Evolutionary conservation across 2,888 invertebrate species (phyloP).

Genomic region (Dioctria linearis): DNA sequence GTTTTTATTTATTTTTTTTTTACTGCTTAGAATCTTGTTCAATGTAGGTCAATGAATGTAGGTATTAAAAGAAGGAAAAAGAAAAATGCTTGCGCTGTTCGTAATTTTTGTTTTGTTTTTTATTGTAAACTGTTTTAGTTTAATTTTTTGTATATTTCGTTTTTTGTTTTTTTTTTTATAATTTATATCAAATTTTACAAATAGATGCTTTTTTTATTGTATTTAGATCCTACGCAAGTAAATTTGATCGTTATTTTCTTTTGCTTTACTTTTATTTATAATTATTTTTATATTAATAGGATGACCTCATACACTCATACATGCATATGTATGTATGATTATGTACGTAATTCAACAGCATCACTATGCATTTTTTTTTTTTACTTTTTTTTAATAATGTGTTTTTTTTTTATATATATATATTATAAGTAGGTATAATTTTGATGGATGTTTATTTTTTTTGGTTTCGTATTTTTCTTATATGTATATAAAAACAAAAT

Average conservation of each 20-base stretch:
- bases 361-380: too few species aligned
- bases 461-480: constrained; percentile 47
- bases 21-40: constrained; percentile 12
- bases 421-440: not conserved
- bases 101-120: not conserved
- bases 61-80: not conserved
- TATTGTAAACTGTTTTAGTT: constrained; percentile 24
- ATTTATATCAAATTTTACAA: constrained; percentile 38
- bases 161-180: constrained; percentile 16
- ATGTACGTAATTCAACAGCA: not conserved
- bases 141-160: constrained; percentile 28
- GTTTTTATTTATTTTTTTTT: constrained; percentile 22
- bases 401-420: too few species aligned
- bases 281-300: constrained; percentile 17
- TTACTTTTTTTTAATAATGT: too few species aligned
- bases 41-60: not conserved
- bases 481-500: not conserved
- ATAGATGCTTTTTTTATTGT: constrained; percentile 6
- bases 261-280: not conserved
- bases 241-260: not conserved
- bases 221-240: not conserved
- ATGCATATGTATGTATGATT: constrained; percentile 8
- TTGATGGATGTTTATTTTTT: constrained; percentile 36
- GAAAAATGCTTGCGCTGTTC: constrained; percentile 17
- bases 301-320: constrained; percentile 12